phyloP scores from a whole-genome alignment of 2,113 vertebrate species.

The Pygoscelis antarcticus region DNA sequence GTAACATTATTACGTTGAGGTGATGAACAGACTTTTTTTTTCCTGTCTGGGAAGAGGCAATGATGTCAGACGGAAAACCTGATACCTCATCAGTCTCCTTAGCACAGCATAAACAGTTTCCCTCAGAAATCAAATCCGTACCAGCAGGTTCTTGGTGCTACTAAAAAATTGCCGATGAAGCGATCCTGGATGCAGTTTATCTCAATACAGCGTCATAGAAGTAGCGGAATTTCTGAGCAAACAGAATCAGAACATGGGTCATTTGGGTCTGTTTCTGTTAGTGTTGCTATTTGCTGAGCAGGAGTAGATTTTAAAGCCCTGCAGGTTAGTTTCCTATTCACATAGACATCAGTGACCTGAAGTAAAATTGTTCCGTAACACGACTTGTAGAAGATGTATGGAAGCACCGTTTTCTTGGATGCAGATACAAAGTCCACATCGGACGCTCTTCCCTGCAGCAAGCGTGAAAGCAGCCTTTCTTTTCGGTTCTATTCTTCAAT shows the following conservation, averaged over 20 bases:
- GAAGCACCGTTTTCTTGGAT: background rate
- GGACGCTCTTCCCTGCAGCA: background rate
- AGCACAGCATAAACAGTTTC: background rate
- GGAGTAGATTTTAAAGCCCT: background rate
- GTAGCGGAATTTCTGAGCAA: background rate
- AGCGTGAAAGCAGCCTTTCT: background rate
- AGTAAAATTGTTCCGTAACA: background rate
- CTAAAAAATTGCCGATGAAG: background rate
- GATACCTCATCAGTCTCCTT: background rate
- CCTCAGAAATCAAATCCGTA: background rate
- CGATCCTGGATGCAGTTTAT: background rate
- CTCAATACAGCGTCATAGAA: accelerated
- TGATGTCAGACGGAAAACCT: background rate
- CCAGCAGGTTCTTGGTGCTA: background rate
- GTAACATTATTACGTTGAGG: background rate
- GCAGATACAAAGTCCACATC: background rate
- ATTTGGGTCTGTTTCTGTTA: background rate
- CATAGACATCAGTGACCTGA: background rate
- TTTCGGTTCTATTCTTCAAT: background rate
- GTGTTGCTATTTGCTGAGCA: background rate
- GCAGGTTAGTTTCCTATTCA: background rate
- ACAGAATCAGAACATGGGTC: background rate
- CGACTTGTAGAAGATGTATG: background rate
- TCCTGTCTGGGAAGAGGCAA: background rate
- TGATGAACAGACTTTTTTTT: background rate